Evolutionary conservation across 2,888 invertebrate genomes (phyloP).

Genomic region (Athetis lepigone): DNA sequence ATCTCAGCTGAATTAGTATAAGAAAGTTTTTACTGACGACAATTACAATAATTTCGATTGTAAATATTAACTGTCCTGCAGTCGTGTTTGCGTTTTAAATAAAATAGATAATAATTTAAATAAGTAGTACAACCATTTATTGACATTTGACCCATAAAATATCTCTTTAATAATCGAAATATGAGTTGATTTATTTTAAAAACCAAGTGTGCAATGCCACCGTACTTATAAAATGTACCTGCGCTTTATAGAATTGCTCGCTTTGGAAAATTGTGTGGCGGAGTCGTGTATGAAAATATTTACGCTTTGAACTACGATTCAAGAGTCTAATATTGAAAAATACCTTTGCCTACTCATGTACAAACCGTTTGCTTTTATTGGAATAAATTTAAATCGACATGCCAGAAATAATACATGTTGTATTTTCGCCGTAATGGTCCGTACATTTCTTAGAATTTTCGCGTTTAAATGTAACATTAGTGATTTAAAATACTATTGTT

Average conservation of each 20-base stretch:
- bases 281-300: constrained; percentile 74
- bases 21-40: constrained; percentile 5
- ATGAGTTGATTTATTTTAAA: constrained; percentile 62
- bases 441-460: too few species aligned
- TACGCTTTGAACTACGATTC: constrained; percentile 71
- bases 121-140: not conserved
- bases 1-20: not conserved
- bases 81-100: too few species aligned
- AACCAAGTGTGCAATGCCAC: constrained; percentile 64
- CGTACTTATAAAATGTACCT: constrained; percentile 74
- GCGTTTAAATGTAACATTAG: not conserved
- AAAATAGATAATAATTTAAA: too few species aligned
- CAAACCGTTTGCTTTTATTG: constrained; percentile 40
- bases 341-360: constrained; percentile 68
- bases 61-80: too few species aligned
- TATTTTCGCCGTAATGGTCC: too few species aligned
- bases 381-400: constrained; percentile 19
- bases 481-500: not conserved
- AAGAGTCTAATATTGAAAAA: constrained; percentile 70
- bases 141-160: constrained; percentile 53
- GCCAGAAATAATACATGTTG: constrained; percentile 2
- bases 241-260: constrained; percentile 74
- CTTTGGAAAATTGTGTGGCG: constrained; percentile 72
- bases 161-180: constrained; percentile 60
- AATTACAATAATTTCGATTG: not conserved